A percentile compares a stretch with the other conserved stretches of the same genome.
These are phyloP conservation scores for Drosophila punjabiensis DNA, from an alignment of 1,140 invertebrate genomes.

Conservation along the genomic window DNA sequence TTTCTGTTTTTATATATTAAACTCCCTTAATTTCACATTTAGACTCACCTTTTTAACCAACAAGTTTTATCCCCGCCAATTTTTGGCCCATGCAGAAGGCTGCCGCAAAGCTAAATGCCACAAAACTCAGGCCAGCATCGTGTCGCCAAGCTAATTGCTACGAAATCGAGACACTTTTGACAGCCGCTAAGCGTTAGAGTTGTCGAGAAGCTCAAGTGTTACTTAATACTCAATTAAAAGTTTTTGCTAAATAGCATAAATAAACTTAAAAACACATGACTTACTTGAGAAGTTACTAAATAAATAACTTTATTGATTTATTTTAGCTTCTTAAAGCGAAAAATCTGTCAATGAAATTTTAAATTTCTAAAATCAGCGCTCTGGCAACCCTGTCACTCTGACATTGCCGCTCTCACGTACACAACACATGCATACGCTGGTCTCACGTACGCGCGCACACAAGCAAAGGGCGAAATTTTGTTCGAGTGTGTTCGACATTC, in stretches of 20 bases:
- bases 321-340: neutral
- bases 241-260: fast-evolving
- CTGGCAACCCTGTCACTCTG: conserved; percentile 53
- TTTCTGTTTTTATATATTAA: neutral
- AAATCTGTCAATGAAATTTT: neutral
- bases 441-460: conserved; percentile 58
- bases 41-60: conserved; percentile 7
- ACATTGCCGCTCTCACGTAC: conserved; percentile 62
- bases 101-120: conserved; percentile 22
- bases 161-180: conserved; percentile 28
- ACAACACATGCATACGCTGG: conserved; percentile 46
- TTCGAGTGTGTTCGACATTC: conserved; percentile 67
- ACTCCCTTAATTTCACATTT: neutral
- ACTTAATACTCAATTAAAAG: neutral
- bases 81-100: neutral
- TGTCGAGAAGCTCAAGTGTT: conserved; percentile 21
- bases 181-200: conserved; percentile 38
- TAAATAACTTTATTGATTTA: neutral
- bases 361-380: fast-evolving
- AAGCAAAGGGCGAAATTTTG: conserved; percentile 57
- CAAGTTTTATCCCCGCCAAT: conserved; percentile 12
- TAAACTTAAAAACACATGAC: neutral
- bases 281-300: neutral
- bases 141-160: conserved; percentile 55
- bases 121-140: conserved; percentile 8